A percentile compares a stretch with the other conserved stretches of the same genome.
phyloP scores from a whole-genome alignment of 2,888 invertebrate genomes.

The Ophioninae sp. region DNA sequence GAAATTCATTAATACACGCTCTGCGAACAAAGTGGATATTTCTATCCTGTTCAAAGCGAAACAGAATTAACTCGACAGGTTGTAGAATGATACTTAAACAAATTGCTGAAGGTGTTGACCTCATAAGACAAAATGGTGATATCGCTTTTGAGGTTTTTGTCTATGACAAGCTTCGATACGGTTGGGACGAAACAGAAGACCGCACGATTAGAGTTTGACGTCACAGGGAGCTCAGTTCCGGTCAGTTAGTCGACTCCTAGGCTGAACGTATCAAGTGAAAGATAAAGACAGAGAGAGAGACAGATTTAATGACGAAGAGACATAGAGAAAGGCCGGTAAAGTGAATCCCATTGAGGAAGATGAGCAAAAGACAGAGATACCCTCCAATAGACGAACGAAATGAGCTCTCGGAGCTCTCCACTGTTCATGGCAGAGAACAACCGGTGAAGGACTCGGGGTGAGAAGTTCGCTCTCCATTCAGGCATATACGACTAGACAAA shows the following conservation, averaged over 20 bases:
- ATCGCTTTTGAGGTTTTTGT: slow-evolving; percentile 5
- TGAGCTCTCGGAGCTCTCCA: slow-evolving; percentile 31
- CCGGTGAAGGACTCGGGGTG: slow-evolving; percentile 33
- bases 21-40: background rate
- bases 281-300: slow-evolving; percentile 10
- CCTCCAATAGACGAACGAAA: slow-evolving; percentile 14
- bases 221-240: slow-evolving; percentile 49
- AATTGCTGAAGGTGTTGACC: background rate
- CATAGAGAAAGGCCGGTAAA: background rate
- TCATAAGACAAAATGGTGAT: background rate
- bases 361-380: slow-evolving; percentile 13
- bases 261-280: slow-evolving; percentile 15
- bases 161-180: slow-evolving; percentile 33
- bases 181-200: slow-evolving; percentile 33
- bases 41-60: background rate
- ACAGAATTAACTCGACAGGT: slow-evolving; percentile 1
- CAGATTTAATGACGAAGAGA: background rate
- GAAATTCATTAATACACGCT: too few relatives aligned
- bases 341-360: background rate
- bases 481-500: slow-evolving; percentile 31
- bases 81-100: slow-evolving; percentile 3
- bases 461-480: slow-evolving; percentile 27
- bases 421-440: slow-evolving; percentile 36
- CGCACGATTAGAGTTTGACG: slow-evolving; percentile 38
- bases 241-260: slow-evolving; percentile 44